These are phyloP conservation scores for Micoletzkya japonica DNA, from an alignment of 2,888 invertebrate genomes.

Conservation along the genomic window DNA sequence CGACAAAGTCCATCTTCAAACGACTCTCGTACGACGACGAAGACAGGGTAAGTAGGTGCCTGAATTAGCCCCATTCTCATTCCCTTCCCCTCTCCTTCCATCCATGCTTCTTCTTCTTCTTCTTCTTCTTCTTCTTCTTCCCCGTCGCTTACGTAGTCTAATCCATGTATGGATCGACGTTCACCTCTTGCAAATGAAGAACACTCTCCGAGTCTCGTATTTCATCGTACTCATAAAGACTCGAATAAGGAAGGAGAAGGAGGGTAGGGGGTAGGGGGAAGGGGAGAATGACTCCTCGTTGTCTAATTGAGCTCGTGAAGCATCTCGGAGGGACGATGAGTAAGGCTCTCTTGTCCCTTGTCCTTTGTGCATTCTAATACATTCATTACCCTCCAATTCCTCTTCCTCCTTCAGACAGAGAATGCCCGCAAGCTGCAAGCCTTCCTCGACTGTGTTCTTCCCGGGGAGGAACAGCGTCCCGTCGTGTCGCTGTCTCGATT, in stretches of 20 bases:
- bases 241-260: slow-evolving; percentile 5
- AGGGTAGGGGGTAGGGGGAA: neutral
- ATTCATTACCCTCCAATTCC: no score
- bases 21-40: slow-evolving; percentile 24
- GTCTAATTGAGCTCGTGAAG: no score
- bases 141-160: no score
- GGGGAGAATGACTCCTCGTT: neutral
- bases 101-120: neutral
- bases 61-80: neutral
- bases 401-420: slow-evolving; percentile 6
- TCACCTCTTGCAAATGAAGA: no score
- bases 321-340: no score
- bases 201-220: no score
- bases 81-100: neutral
- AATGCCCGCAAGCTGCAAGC: slow-evolving; percentile 15
- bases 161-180: no score
- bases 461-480: neutral
- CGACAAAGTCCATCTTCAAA: slow-evolving; percentile 21
- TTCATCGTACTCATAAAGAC: no score
- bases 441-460: slow-evolving; percentile 15
- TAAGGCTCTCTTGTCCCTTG: neutral
- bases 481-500: slow-evolving; percentile 6
- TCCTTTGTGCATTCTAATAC: neutral
- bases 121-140: no score
- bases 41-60: slow-evolving; percentile 13